Base-by-base conservation (phyloP, 1,140 invertebrate genomes). In the Drosophila kanapiae region DNA sequence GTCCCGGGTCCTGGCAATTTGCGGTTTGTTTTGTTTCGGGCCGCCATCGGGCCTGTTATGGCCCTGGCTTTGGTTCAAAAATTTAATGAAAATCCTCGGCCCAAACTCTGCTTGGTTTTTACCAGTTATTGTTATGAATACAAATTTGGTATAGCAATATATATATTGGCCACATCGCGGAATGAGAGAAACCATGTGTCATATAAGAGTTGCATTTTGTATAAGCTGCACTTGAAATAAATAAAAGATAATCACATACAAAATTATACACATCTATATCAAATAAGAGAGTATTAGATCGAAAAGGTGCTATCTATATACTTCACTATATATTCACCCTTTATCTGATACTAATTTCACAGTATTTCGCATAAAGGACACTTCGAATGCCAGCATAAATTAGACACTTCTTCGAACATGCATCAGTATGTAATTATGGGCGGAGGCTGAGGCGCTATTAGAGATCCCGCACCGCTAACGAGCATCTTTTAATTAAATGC, bases 401-500 rank as follows among this genome's bases (percentile, higher is more conserved):
- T 13, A 9, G 14, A n/a, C 8, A 29, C 7, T 4, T 29, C 29
- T 29, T 9, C 27, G 8, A 18, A 35, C 59, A 63, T 38, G 42
- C 33, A 37, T 63, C 23, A 31, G n/a, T 38, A 29, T 6, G 10
- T 29, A 33, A 57, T 43, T 65, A 42, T 5, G 43, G 29, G 37
- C n/a, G 31, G 27, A 27, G 53, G 18, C 48, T 53, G 23, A 0
- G 1, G 14, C 27, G 51, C 69, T 51, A 59, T 59, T 70, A 53
- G 42, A 57, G 58, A 65, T 64, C 61, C 61, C 61, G 16, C 48
- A 11, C 18, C n/a, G 49, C 60, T 62, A 56, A 62, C 60, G 48
- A 80, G 78, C 77, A 80, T 82, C 63, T 82, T 82, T 82, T 82
- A 82, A 83, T 83, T 79, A 83, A 83, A 83, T 72, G 74, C 57